phyloP scores from a whole-genome alignment of 92 coral and sea anemone genomes.

The Actinernus sp. region DNA sequence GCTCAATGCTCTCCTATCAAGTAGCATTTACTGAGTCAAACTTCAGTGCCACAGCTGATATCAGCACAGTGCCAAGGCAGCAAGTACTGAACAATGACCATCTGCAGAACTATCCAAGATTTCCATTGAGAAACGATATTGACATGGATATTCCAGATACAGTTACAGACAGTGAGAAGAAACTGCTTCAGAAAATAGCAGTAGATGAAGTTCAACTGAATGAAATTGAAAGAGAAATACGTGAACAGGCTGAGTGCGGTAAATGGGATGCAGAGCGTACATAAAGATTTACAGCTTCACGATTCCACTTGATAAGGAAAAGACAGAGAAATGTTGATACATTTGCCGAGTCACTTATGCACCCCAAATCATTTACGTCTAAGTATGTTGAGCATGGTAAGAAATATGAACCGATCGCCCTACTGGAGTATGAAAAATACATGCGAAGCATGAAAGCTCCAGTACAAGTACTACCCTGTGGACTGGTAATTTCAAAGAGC shows the following conservation, averaged over 20 bases:
- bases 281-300: slow-evolving; percentile 56
- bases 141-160: slow-evolving; percentile 24
- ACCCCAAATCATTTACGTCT: slow-evolving; percentile 26
- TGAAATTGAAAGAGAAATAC: slow-evolving; percentile 32
- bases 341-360: slow-evolving; percentile 12
- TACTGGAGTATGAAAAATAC: slow-evolving; percentile 23
- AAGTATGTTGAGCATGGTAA: slow-evolving; percentile 34
- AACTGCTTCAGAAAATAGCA: slow-evolving; percentile 6
- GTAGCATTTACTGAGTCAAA: slow-evolving; percentile 14
- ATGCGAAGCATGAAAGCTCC: slow-evolving; percentile 19
- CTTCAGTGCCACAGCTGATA: too few relatives aligned
- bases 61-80: background rate
- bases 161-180: slow-evolving; percentile 3
- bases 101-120: slow-evolving; percentile 27
- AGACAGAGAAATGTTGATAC: slow-evolving; percentile 48
- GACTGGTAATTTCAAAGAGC: slow-evolving; percentile 21
- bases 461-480: slow-evolving; percentile 14
- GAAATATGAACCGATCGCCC: slow-evolving; percentile 45
- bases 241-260: slow-evolving; percentile 33
- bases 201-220: slow-evolving; percentile 19
- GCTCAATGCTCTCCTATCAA: slow-evolving; percentile 18
- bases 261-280: slow-evolving; percentile 49
- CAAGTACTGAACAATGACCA: too few relatives aligned
- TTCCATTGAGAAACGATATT: background rate
- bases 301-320: slow-evolving; percentile 31